Percentiles rank a stretch among this genome's conserved stretches.
Conservation (phyloP, 2,797 vertebrate species). For the Silurus aristotelis region DNA sequence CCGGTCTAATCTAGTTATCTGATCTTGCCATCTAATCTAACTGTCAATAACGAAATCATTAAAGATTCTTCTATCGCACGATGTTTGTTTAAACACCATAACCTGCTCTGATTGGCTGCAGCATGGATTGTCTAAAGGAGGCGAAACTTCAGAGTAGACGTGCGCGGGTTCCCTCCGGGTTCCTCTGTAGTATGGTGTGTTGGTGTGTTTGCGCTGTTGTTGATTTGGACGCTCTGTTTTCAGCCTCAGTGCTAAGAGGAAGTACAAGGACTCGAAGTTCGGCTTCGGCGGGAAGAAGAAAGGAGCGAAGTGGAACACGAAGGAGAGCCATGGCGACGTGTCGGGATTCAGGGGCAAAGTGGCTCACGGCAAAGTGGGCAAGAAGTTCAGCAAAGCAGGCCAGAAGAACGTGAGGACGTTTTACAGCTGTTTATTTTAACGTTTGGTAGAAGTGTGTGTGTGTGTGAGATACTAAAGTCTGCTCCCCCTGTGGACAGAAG, state of each 20-base stretch:
- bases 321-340: conserved; percentile 89
- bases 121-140: too few relatives aligned
- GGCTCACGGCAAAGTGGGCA: conserved; percentile 77
- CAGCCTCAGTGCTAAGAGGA: conserved; percentile 88
- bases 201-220: too few relatives aligned
- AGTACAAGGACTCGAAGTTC: conserved; percentile 92
- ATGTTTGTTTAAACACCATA: too few relatives aligned
- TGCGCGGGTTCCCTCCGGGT: too few relatives aligned
- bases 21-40: too few relatives aligned
- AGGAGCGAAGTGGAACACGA: conserved; percentile 94
- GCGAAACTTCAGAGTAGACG: too few relatives aligned
- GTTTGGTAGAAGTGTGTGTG: neutral
- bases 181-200: too few relatives aligned
- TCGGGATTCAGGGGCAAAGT: conserved; percentile 84
- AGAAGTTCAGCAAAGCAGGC: conserved; percentile 77
- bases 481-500: conserved; percentile 76
- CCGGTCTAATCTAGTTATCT: too few relatives aligned
- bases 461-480: too few relatives aligned
- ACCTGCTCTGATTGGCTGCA: too few relatives aligned
- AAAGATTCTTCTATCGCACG: too few relatives aligned
- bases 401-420: conserved; percentile 54
- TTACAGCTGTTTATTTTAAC: neutral
- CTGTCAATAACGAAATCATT: too few relatives aligned
- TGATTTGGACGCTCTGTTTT: conserved; percentile 36
- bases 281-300: conserved; percentile 96